phyloP scores from a whole-genome alignment of 2,888 invertebrate species.

The Leucania comma region DNA sequence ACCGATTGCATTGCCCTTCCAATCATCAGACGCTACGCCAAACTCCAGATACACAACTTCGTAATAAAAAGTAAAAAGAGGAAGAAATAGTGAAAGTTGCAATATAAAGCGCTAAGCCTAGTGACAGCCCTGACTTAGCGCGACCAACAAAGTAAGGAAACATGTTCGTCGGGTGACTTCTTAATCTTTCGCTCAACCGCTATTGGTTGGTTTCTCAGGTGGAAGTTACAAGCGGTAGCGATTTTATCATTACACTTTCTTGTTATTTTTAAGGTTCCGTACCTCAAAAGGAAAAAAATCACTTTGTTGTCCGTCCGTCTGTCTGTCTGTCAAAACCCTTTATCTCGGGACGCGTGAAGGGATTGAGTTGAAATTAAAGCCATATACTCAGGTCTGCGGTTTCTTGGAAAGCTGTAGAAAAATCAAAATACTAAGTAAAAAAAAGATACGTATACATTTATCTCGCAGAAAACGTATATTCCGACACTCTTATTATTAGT shows the following conservation, averaged over 20 bases:
- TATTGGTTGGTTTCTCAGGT: conserved; percentile 59
- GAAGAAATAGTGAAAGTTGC: conserved; percentile 53
- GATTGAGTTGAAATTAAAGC: too few species aligned
- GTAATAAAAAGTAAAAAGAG: conserved; percentile 44
- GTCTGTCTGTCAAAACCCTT: too few species aligned
- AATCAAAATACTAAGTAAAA: too few species aligned
- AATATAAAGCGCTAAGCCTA: conserved; percentile 47
- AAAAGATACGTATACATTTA: too few species aligned
- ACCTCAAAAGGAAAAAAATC: too few species aligned
- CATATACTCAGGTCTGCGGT: too few species aligned
- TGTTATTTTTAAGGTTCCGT: too few species aligned
- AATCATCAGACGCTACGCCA: conserved; percentile 25
- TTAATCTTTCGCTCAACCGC: conserved; percentile 78
- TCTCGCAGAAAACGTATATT: too few species aligned
- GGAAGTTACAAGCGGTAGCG: conserved; percentile 51
- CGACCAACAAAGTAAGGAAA: conserved; percentile 79
- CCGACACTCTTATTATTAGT: too few species aligned
- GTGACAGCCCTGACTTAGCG: conserved; percentile 73
- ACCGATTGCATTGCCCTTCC: conserved; percentile 24
- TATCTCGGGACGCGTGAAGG: too few species aligned
- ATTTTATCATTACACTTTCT: background rate
- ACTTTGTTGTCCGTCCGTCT: too few species aligned
- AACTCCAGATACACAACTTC: conserved; percentile 37
- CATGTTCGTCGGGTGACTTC: conserved; percentile 81
- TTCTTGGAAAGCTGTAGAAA: too few species aligned